Percentiles rank a stretch among this genome's conserved stretches.
phyloP scores from a whole-genome alignment of 2,888 invertebrate species.

The Metalampra italica region DNA sequence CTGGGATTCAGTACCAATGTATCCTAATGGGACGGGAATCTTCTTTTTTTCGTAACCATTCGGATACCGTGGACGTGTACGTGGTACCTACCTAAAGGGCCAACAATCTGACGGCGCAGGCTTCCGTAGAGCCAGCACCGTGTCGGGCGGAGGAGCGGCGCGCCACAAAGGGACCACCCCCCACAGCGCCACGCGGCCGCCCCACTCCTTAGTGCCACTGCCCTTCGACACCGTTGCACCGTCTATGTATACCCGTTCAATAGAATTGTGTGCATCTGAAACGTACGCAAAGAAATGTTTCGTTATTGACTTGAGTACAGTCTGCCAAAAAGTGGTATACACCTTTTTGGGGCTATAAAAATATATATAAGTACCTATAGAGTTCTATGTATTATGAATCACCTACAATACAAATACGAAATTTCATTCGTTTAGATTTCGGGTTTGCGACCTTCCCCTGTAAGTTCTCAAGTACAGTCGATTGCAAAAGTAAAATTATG shows the following conservation, averaged over 20 bases:
- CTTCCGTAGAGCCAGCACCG: conserved; percentile 50
- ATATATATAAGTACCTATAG: too few relatives aligned
- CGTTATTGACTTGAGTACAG: too few relatives aligned
- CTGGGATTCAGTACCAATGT: too few relatives aligned
- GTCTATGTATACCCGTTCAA: conserved; percentile 32
- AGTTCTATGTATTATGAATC: too few relatives aligned
- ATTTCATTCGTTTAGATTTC: too few relatives aligned
- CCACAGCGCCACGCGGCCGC: conserved; percentile 55
- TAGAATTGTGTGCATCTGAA: conserved; percentile 16
- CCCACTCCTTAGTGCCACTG: conserved; percentile 50
- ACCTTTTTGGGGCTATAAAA: too few relatives aligned
- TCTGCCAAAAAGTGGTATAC: too few relatives aligned
- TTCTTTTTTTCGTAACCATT: too few relatives aligned
- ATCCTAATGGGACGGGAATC: too few relatives aligned
- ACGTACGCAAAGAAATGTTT: conserved; percentile 2
- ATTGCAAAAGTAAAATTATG: neutral
- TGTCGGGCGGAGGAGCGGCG: conserved; percentile 53
- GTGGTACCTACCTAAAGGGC: conserved; percentile 69
- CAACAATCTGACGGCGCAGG: conserved; percentile 65
- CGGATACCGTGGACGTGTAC: too few relatives aligned
- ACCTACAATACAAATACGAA: too few relatives aligned
- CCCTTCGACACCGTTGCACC: conserved; percentile 40
- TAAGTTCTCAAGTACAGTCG: neutral
- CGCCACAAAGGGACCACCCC: conserved; percentile 63
- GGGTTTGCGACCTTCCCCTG: too few relatives aligned